Conservation (phyloP, 1,140 invertebrate genomes). For the Episyrphus balteatus region DNA sequence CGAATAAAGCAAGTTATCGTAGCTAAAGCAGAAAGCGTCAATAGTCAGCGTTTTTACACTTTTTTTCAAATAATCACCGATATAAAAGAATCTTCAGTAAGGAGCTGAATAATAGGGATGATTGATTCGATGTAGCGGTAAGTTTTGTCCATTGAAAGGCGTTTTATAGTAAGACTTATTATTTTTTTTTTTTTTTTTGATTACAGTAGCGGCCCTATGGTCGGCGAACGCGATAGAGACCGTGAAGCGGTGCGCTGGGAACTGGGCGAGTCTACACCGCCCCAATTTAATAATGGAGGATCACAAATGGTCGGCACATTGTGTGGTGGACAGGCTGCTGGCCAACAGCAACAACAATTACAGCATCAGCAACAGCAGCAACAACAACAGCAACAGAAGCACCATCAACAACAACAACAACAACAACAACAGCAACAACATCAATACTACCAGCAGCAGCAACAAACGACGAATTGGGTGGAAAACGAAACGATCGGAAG, state of each 20-base stretch:
- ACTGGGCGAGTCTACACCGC: slow-evolving; percentile 45
- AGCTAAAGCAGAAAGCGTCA: no score
- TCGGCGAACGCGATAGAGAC: slow-evolving; percentile 49
- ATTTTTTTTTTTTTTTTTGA: background rate
- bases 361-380: slow-evolving; percentile 13
- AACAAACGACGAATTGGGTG: slow-evolving; percentile 9
- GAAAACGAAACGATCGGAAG: slow-evolving; percentile 28
- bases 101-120: no score
- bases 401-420: slow-evolving; percentile 16
- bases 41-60: no score
- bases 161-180: no score
- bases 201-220: slow-evolving; percentile 36
- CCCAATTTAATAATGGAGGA: slow-evolving; percentile 40
- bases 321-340: slow-evolving; percentile 37
- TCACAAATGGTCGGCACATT: slow-evolving; percentile 36
- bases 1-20: no score
- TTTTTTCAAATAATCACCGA: no score
- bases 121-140: no score
- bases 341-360: slow-evolving; percentile 33
- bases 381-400: slow-evolving; percentile 4
- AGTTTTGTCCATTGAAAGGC: no score
- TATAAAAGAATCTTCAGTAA: no score
- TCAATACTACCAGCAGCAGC: slow-evolving; percentile 12
- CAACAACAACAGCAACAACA: slow-evolving; percentile 17
- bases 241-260: slow-evolving; percentile 55